phyloP scores from a whole-genome alignment of 2,113 vertebrate genomes.

The Stictonetta naevosa region DNA sequence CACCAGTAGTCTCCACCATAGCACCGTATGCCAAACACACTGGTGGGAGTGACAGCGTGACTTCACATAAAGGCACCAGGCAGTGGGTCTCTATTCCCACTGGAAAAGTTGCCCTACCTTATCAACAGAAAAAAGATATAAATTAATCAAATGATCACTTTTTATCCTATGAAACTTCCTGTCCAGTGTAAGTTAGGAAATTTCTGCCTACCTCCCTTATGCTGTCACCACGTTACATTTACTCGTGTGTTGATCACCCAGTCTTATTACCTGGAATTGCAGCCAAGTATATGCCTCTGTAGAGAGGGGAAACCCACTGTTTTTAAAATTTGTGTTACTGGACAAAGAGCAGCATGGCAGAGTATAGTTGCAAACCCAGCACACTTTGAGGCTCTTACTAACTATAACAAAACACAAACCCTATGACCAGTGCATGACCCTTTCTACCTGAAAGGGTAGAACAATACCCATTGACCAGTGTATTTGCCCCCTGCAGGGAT shows the following conservation, averaged over 20 bases:
- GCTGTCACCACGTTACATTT: not conserved
- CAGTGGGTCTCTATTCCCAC: not conserved
- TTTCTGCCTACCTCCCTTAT: not conserved
- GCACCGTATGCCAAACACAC: not conserved
- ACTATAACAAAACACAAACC: not conserved
- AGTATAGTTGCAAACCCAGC: not conserved
- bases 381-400: not conserved
- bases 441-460: not conserved
- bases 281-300: not conserved
- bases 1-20: not conserved
- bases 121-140: not conserved
- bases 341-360: not conserved
- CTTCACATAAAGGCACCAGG: not conserved
- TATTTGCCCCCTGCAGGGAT: not conserved
- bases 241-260: accelerated
- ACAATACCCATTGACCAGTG: not conserved
- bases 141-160: not conserved
- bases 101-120: not conserved
- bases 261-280: not conserved
- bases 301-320: not conserved
- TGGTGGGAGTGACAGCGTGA: not conserved
- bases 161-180: not conserved
- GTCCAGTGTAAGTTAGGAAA: not conserved
- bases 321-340: not conserved
- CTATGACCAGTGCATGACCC: not conserved